A percentile compares a stretch with the other conserved stretches of the same genome.
Conservation (phyloP, 1,140 invertebrate species). For the Platorchestia sp. region DNA sequence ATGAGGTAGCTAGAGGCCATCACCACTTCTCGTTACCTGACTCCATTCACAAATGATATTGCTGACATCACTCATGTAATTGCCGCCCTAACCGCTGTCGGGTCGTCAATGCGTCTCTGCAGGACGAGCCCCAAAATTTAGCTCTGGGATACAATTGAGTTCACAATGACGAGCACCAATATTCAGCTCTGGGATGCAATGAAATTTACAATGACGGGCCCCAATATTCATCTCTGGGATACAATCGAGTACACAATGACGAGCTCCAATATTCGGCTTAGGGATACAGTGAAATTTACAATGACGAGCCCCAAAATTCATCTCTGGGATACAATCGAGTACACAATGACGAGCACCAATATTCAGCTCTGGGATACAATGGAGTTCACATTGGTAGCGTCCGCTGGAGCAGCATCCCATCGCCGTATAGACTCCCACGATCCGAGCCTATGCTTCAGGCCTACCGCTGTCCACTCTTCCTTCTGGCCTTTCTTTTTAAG, state of each 20-base stretch:
- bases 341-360: not conserved
- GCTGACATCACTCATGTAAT: not conserved
- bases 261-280: too few species aligned
- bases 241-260: too few species aligned
- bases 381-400: not conserved
- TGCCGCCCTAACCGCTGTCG: not conserved
- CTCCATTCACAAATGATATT: not conserved
- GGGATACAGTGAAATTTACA: too few species aligned
- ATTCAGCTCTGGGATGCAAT: too few species aligned
- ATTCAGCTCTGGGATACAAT: not conserved
- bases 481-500: not conserved
- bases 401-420: too few species aligned
- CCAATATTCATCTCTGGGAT: too few species aligned
- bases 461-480: conserved; percentile 14
- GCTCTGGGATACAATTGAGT: too few species aligned
- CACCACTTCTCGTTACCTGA: not conserved
- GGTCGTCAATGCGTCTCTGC: not conserved
- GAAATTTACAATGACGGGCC: too few species aligned
- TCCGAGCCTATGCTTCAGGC: not conserved
- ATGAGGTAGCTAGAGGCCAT: not conserved
- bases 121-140: too few species aligned
- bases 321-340: too few species aligned
- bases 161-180: too few species aligned
- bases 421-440: conserved; percentile 18
- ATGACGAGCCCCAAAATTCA: too few species aligned